Conservation (phyloP, 1,140 invertebrate genomes). For the Ceratina australensis region DNA sequence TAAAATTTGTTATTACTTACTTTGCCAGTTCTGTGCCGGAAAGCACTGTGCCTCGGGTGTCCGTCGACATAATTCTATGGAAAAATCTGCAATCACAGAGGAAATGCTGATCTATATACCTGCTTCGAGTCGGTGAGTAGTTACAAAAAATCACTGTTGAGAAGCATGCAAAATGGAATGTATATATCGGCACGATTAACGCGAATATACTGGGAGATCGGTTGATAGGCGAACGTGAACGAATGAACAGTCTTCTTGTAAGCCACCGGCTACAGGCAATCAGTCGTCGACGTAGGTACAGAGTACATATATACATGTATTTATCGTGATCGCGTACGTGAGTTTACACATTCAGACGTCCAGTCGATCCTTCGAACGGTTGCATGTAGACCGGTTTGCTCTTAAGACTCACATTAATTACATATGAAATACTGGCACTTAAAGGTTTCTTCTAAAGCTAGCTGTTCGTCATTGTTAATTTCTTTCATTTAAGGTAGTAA, state of each 20-base stretch:
- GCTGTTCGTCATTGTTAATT: neutral
- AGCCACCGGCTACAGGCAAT: slow-evolving; percentile 28
- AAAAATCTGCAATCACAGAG: slow-evolving; percentile 54
- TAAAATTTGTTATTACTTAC: slow-evolving; percentile 60
- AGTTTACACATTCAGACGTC: neutral
- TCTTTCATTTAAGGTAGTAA: neutral
- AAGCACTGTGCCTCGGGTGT: slow-evolving; percentile 67
- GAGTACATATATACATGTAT: slow-evolving; percentile 7
- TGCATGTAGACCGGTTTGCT: no score
- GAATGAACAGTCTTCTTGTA: slow-evolving; percentile 32
- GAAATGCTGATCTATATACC: neutral
- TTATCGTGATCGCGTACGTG: neutral
- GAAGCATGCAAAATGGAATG: neutral
- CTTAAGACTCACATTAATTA: neutral
- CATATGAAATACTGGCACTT: no score
- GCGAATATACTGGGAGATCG: slow-evolving; percentile 33
- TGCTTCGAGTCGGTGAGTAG: neutral
- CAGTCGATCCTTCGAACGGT: neutral
- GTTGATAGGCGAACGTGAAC: neutral
- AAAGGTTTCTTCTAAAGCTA: no score
- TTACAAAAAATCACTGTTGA: neutral
- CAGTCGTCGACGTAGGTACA: no score
- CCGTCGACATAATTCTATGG: slow-evolving; percentile 64
- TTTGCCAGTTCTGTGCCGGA: slow-evolving; percentile 71
- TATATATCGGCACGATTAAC: neutral